Conservation (phyloP, 1,140 invertebrate genomes). For the Melipona quadrifasciata region DNA sequence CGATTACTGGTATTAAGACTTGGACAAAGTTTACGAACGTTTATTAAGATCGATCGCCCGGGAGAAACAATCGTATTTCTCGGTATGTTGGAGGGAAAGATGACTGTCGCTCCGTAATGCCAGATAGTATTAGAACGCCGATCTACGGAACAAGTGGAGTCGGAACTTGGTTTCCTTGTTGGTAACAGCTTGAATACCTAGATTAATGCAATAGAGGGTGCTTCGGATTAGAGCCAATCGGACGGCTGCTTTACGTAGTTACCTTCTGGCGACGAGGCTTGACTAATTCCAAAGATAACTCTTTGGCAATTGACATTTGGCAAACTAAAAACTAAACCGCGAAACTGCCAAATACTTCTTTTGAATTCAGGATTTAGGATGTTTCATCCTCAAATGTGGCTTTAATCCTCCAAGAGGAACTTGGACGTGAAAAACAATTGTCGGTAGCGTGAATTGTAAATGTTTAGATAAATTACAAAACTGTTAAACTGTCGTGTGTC, state of each 20-base stretch:
- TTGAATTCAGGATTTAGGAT: too few relatives aligned
- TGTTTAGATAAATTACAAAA: too few relatives aligned
- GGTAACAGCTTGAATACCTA: conserved; percentile 1
- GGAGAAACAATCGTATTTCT: not conserved
- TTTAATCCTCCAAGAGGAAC: too few relatives aligned
- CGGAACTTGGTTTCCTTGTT: not conserved
- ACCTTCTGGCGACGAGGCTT: not conserved
- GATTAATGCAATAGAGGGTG: not conserved
- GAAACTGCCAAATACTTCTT: not conserved
- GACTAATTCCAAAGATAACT: not conserved
- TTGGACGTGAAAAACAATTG: too few relatives aligned
- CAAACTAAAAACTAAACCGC: not conserved
- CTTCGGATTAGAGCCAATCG: not conserved
- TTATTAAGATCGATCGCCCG: not conserved
- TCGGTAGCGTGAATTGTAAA: too few relatives aligned
- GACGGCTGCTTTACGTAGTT: not conserved
- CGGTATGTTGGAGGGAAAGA: not conserved
- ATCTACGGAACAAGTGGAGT: not conserved
- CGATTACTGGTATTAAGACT: not conserved
- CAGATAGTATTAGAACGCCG: not conserved
- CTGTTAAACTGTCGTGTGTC: too few relatives aligned
- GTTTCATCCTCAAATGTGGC: too few relatives aligned
- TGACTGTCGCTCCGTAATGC: not conserved
- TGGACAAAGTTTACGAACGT: not conserved
- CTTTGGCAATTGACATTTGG: not conserved